Evolutionary conservation across 2,888 invertebrate genomes (phyloP).

Genomic region (Ceraclea dissimilis): DNA sequence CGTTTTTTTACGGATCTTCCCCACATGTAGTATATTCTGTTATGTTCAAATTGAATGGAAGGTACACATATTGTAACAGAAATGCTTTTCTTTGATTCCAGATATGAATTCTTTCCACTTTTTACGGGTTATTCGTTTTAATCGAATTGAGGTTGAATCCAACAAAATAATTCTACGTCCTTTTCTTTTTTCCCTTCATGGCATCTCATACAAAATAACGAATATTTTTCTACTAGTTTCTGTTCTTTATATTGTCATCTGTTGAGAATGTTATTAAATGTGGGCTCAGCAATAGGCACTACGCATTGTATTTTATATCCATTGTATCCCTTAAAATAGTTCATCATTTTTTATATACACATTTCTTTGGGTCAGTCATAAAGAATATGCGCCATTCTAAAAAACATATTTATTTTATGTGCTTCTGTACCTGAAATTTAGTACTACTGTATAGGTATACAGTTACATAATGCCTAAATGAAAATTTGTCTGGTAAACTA

Average conservation of each 20-base stretch:
- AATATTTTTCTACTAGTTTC: neutral
- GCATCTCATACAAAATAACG: neutral
- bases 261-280: constrained; percentile 1
- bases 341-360: neutral
- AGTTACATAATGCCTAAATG: no score
- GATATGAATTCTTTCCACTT: constrained; percentile 7
- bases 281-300: neutral
- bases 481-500: no score
- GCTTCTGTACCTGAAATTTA: neutral
- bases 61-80: no score
- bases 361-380: neutral
- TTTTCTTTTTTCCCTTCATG: neutral
- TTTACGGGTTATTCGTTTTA: constrained; percentile 12
- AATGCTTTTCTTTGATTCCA: neutral
- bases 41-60: no score
- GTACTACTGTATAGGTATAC: no score
- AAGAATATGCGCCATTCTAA: neutral
- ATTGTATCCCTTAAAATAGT: neutral
- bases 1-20: no score
- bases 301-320: neutral
- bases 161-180: neutral
- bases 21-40: no score
- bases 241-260: constrained; percentile 1
- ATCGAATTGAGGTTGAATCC: constrained; percentile 10
- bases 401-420: neutral